Evolutionary conservation across 2,797 vertebrate species (phyloP), one percentile per base, ranked within the genome.

Genomic region (Premnoplex brunnescens): DNA sequence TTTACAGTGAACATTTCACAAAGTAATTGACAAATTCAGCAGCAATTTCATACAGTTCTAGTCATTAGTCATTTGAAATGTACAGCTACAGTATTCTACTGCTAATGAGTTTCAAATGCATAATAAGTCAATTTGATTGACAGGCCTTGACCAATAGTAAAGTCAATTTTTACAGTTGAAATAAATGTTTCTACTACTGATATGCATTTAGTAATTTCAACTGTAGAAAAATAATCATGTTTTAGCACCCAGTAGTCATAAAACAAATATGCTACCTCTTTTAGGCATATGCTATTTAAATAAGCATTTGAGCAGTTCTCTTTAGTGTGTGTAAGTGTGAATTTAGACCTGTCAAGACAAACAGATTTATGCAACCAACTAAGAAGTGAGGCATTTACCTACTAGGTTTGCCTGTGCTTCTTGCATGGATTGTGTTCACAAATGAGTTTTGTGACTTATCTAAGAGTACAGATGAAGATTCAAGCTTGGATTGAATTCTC

Each of bases 71-170:
- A 88, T 80, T 91, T 96, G 89, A 92, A 85, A 84, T 91, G 43
- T 20, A 88, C n/a, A 92, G 27, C 36, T 88, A 75, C 49, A 68
- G 21, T 84, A 66, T 81, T 90, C 81, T 78, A 86, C 36, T 84
- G 46, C 32, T 93, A 95, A 93, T 93, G 92, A 93, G 64, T 78
- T 97, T 84, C 63, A 91, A 94, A 48, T 89, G 62, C 64, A 81
- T 94, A 93, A 87, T 62, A 94, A 91, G 69, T 92, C 88, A 83
- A 73, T 91, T 89, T 96, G 89, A 95, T 59, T 94, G 91, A 84
- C 85, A 81, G 39, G 22, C n/a, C 59, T 91, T 91, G 82, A 93
- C 76, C 89, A 91, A 67, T 46, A 76, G 41, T 62, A 81, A 69
- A 88, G 60, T 74, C 2, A 88, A 75, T 81, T 92, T 96, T 91